Percentiles rank a stretch among this genome's conserved stretches.
These are phyloP conservation scores for Sapajus apella DNA, from an alignment of 2,113 vertebrate genomes.

Conservation along the genomic window DNA sequence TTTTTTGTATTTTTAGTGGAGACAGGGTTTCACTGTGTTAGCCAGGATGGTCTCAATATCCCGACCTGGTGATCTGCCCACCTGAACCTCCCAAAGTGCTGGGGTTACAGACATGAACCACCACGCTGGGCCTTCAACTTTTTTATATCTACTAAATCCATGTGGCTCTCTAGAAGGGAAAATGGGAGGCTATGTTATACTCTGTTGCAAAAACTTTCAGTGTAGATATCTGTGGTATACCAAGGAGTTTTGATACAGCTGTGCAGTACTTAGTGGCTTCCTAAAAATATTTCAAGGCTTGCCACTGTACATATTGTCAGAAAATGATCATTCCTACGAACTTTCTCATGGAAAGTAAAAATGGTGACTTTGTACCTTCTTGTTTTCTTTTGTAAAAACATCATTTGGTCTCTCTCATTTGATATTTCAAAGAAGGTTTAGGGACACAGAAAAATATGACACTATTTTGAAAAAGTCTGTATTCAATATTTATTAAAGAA, in stretches of 20 bases:
- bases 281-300: neutral
- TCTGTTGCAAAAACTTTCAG: neutral
- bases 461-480: neutral
- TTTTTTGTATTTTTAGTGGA: too few relatives aligned
- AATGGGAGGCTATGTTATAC: neutral
- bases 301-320: neutral
- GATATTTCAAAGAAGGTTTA: neutral
- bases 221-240: neutral
- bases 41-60: too few relatives aligned
- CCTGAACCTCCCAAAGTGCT: too few relatives aligned
- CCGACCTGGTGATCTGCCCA: too few relatives aligned
- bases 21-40: too few relatives aligned
- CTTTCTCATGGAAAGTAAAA: neutral
- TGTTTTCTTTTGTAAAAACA: neutral
- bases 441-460: neutral
- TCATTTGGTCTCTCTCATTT: neutral
- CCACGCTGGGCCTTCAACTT: neutral
- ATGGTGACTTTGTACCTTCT: neutral
- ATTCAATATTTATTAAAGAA: neutral
- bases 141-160: slow-evolving; percentile 36
- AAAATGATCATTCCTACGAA: slow-evolving; percentile 8
- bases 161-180: neutral
- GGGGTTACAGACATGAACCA: too few relatives aligned
- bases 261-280: neutral
- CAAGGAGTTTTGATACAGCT: neutral